Base-by-base conservation (phyloP, 2,797 vertebrate species). In the Argentina silus region DNA sequence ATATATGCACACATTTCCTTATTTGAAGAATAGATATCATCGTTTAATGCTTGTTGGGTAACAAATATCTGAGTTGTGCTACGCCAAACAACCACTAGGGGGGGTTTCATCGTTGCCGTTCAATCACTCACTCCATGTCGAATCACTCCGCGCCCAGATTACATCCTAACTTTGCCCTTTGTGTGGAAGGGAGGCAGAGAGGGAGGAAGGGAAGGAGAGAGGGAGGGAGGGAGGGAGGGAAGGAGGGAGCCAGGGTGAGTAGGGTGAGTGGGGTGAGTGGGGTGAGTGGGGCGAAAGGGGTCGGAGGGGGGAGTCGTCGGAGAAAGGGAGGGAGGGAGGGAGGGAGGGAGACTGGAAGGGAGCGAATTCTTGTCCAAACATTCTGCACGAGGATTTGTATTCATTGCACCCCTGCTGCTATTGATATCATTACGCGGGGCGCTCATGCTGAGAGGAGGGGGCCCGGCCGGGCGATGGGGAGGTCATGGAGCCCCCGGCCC, bases 401-500 rank as follows among this genome's bases (percentile, higher is more conserved):
- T 95, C 94, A 94, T 93, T 94, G 92, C 92, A 91, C 94, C 93
- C 95, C 95, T 78, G 91, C 94, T 73, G 91, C 89, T 94, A 91
- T 94, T 94, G 94, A 95, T 95, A 91, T 95, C 94, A 94, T 96
- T 96, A 96, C 91, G 93, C 93, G 47, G 88, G 89, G 93, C 45
- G 73, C 92, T 92, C 93, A 89, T 86, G 92, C 92, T 91, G 91
- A 74, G 93, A 92, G 90, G 77, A 80, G 50, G 86, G 90, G 93
- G 87, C 87, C 75, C 73, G 81, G 23, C 78, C 78, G 85, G 87
- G 86, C 86, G 85, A 78, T n/a, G 78, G 87, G 91, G 90, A 91
- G 92, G 92, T 94, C 92, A 92, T 66, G 85, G 91, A 90, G 91
- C 90, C 78, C 75, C 87, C 81, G 76, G 91, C 85, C 89, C 90